These are phyloP conservation scores for Folsomia manolachei DNA, from an alignment of 2,888 invertebrate genomes.

Conservation along the genomic window DNA sequence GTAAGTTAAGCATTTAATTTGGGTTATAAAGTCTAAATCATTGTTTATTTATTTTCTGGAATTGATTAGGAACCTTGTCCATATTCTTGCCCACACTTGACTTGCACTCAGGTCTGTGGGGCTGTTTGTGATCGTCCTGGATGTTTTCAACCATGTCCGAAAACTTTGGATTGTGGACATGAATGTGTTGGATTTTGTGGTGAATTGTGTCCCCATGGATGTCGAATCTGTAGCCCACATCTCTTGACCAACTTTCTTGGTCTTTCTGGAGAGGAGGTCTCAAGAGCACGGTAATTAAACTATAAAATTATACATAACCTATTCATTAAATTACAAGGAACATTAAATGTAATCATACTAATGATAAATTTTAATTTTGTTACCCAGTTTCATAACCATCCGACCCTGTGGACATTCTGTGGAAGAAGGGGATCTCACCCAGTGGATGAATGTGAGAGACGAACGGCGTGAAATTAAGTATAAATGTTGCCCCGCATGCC, in stretches of 20 bases:
- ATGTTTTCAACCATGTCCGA: constrained; percentile 53
- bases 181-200: constrained; percentile 63
- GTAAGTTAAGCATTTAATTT: no score
- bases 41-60: background rate
- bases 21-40: background rate
- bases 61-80: constrained; percentile 39
- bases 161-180: constrained; percentile 52
- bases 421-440: constrained; percentile 53
- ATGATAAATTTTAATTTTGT: constrained; percentile 51
- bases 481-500: constrained; percentile 54
- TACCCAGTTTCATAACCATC: constrained; percentile 51
- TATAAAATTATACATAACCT: background rate
- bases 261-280: constrained; percentile 39
- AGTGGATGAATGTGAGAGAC: constrained; percentile 45
- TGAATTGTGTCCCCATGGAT: constrained; percentile 66
- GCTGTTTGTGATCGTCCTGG: constrained; percentile 53
- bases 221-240: constrained; percentile 59
- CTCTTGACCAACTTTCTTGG: constrained; percentile 45
- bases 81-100: constrained; percentile 36
- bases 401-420: constrained; percentile 52
- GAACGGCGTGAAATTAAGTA: constrained; percentile 38
- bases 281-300: background rate
- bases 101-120: constrained; percentile 32
- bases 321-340: no score
- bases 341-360: no score